These are phyloP conservation scores for Epirrita christyi DNA, from an alignment of 2,888 invertebrate species.

Conservation along the genomic window DNA sequence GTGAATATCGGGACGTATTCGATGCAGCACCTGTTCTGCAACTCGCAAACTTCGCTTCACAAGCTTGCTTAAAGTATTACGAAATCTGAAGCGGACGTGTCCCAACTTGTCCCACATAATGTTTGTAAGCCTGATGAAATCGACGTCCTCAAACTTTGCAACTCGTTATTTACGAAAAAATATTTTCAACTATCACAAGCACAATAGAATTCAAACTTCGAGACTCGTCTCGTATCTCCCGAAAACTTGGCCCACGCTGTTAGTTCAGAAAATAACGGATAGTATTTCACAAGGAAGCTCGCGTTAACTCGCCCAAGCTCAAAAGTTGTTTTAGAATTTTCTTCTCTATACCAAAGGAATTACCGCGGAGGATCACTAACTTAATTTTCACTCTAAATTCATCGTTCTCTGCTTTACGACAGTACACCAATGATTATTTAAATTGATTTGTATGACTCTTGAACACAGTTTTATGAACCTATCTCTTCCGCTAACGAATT, in stretches of 20 bases:
- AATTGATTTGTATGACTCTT: constrained; percentile 39
- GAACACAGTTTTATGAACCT: constrained; percentile 32
- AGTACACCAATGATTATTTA: constrained; percentile 35
- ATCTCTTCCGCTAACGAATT: constrained; percentile 35
- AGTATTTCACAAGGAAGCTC: constrained; percentile 61
- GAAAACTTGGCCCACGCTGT: constrained; percentile 51
- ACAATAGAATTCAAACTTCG: constrained; percentile 48
- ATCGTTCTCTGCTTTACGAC: constrained; percentile 37
- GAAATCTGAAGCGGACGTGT: constrained; percentile 69
- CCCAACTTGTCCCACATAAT: constrained; percentile 65
- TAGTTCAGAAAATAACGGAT: constrained; percentile 63
- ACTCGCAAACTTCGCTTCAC: constrained; percentile 66
- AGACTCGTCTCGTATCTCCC: constrained; percentile 40
- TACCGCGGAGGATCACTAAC: constrained; percentile 42
- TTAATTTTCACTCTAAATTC: constrained; percentile 44
- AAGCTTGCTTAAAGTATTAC: constrained; percentile 80
- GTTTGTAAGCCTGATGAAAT: constrained; percentile 72
- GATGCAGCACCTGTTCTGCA: constrained; percentile 74
- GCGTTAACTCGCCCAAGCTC: constrained; percentile 57
- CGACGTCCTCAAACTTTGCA: constrained; percentile 60
- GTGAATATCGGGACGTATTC: constrained; percentile 69
- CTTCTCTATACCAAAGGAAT: constrained; percentile 37
- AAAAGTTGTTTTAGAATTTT: constrained; percentile 60
- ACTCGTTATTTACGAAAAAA: constrained; percentile 61
- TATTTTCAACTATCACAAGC: constrained; percentile 47